Evolutionary conservation across 2,888 invertebrate species (phyloP), one percentile per base, ranked within the genome.

Genomic region (Ennomos quercinarius): DNA sequence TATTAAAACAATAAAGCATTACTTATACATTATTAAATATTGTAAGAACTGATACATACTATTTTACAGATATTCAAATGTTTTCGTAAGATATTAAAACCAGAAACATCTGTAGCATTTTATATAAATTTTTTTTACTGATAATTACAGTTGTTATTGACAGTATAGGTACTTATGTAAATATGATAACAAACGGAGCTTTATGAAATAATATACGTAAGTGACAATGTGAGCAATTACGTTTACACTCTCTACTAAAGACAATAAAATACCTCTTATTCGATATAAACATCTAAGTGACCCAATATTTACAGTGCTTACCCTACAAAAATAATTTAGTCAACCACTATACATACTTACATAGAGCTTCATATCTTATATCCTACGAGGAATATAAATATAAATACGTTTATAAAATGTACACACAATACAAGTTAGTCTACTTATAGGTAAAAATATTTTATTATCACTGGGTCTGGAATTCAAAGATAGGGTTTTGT

Each of bases 271-370:
- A 84, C 76, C 76, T 78, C 76, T 83, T 85, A 87, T 65, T 73
- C 66, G 54, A 78, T 85, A 89, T 85, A 86, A 87, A 88, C 84
- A 82, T 82, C 89, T 90, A 90, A 68, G 86, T 88, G 86, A 80
- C 71, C 79, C 74, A 72, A 60, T 90, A 90, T 91, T 57, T 91
- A 91, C 91, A 91, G 87, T 91, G 89, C 84, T 89, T 89, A 91
- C 58, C 71, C 91, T 91, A 91, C 83, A 91, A 90, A 91, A 92
- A 92, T 92, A 91, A 92, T 91, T 92, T 92, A 91, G 74, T 87
- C 80, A 81, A 87, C 81, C 81, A 81, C 87, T 91, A 88, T 91
- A 91, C 89, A 90, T 87, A 86, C 84, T 81, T 89, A 89, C 86
- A 89, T 73, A 74, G 78, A 76, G 56, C 73, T 75, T 73, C 64